phyloP scores from a whole-genome alignment of 1,140 invertebrate genomes.

The Hirudo medicinalis region DNA sequence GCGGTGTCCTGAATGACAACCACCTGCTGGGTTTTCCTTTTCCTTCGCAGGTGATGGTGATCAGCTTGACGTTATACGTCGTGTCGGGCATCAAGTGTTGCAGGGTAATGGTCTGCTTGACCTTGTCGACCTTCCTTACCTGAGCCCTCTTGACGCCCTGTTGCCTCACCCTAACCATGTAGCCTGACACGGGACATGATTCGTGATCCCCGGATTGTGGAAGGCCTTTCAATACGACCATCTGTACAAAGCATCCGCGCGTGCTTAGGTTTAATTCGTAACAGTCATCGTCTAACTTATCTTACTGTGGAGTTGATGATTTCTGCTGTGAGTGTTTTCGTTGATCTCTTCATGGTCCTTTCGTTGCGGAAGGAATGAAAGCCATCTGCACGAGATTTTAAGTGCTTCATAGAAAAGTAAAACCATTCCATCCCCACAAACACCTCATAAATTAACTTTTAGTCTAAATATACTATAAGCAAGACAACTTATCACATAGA shows the following conservation, averaged over 20 bases:
- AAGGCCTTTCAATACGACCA: neutral
- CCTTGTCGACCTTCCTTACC: constrained; percentile 15
- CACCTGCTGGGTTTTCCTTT: constrained; percentile 11
- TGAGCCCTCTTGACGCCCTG: constrained; percentile 8
- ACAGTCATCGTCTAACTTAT: too few relatives aligned
- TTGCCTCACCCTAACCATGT: constrained; percentile 14
- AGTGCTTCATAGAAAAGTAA: too few relatives aligned
- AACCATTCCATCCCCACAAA: too few relatives aligned
- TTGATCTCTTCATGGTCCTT: too few relatives aligned
- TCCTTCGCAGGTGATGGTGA: constrained; percentile 14
- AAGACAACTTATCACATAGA: too few relatives aligned
- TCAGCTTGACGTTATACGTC: constrained; percentile 12
- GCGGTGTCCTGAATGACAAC: neutral
- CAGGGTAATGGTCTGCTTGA: constrained; percentile 2
- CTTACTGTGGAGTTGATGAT: too few relatives aligned
- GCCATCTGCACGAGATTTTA: too few relatives aligned
- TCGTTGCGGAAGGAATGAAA: too few relatives aligned
- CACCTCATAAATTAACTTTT: too few relatives aligned
- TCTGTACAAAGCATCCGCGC: neutral
- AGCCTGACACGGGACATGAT: constrained; percentile 8
- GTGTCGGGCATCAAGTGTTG: constrained; percentile 16
- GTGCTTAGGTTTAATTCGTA: too few relatives aligned
- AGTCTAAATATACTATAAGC: too few relatives aligned
- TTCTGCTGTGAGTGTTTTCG: too few relatives aligned
- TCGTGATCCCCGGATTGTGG: neutral